phyloP scores from a whole-genome alignment of 2,113 vertebrate species.

The Sorex araneus region DNA sequence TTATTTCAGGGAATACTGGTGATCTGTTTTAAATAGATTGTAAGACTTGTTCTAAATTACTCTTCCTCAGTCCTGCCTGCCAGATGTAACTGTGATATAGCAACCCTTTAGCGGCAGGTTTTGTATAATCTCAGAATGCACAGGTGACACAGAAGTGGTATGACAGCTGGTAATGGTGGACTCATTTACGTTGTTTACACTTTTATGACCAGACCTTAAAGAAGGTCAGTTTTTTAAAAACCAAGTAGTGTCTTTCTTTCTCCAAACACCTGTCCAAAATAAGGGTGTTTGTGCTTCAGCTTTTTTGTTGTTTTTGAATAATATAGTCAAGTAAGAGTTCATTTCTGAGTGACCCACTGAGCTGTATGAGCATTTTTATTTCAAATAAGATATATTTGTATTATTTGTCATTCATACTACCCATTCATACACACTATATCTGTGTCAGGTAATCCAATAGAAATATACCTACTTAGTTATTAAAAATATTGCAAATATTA shows the following conservation, averaged over 20 bases:
- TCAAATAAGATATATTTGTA: conserved; percentile 87
- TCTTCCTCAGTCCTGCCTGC: conserved; percentile 72
- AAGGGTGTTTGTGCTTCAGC: conserved; percentile 60
- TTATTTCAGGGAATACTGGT: conserved; percentile 78
- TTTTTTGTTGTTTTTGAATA: conserved; percentile 70
- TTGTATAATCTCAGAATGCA: conserved; percentile 41
- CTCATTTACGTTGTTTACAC: conserved; percentile 82
- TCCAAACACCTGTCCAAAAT: conserved; percentile 70
- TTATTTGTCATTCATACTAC: conserved; percentile 85
- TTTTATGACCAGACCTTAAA: conserved; percentile 76
- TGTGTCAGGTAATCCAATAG: conserved; percentile 74
- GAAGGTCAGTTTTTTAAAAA: conserved; percentile 82
- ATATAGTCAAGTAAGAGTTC: conserved; percentile 68
- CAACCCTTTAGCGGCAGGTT: conserved; percentile 52
- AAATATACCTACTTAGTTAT: conserved; percentile 86
- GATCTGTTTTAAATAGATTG: conserved; percentile 66
- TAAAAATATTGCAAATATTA: conserved; percentile 50
- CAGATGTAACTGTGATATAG: conserved; percentile 72
- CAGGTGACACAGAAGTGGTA: conserved; percentile 61
- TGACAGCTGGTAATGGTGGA: conserved; percentile 71
- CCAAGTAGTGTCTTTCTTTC: conserved; percentile 77
- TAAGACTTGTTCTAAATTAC: conserved; percentile 62
- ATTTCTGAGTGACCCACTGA: conserved; percentile 75
- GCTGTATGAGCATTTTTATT: conserved; percentile 83
- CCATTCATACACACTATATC: conserved; percentile 76